These are phyloP conservation scores for Diaprepes abbreviatus DNA, from an alignment of 2,888 invertebrate genomes.

Conservation along the genomic window DNA sequence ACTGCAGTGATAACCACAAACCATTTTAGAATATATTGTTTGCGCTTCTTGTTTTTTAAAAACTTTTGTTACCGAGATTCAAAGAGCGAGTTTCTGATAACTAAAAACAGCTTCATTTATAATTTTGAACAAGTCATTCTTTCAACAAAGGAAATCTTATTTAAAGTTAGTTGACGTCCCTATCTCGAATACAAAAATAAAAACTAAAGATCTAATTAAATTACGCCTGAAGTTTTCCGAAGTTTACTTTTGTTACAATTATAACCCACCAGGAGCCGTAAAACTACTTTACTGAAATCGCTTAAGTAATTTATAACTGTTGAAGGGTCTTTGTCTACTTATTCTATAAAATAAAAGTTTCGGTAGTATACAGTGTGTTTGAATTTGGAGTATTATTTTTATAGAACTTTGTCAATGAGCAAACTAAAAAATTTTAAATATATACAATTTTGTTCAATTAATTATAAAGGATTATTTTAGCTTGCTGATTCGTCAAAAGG, in stretches of 20 bases:
- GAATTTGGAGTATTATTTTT: too few species aligned
- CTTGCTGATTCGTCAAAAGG: too few species aligned
- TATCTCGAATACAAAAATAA: background rate
- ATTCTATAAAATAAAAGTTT: background rate
- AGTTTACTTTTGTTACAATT: slow-evolving; percentile 13
- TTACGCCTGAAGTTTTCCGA: background rate
- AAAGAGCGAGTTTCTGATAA: background rate
- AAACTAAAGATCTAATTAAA: slow-evolving; percentile 8
- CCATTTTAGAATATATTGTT: too few species aligned
- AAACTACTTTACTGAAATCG: background rate
- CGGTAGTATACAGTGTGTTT: too few species aligned
- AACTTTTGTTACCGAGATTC: too few species aligned
- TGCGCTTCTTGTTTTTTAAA: too few species aligned
- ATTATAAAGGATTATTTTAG: too few species aligned
- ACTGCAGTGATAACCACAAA: too few species aligned
- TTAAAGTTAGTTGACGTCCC: background rate
- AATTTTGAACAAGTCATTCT: background rate
- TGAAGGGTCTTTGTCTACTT: slow-evolving; percentile 1
- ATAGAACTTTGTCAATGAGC: too few species aligned
- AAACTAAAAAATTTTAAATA: too few species aligned
- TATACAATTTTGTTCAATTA: too few species aligned
- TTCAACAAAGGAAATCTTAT: background rate
- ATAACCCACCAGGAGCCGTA: slow-evolving; percentile 1
- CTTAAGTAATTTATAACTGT: slow-evolving; percentile 16
- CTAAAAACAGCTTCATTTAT: background rate